phyloP scores from a whole-genome alignment of 1,140 invertebrate species.

The Drosophila biarmipes region DNA sequence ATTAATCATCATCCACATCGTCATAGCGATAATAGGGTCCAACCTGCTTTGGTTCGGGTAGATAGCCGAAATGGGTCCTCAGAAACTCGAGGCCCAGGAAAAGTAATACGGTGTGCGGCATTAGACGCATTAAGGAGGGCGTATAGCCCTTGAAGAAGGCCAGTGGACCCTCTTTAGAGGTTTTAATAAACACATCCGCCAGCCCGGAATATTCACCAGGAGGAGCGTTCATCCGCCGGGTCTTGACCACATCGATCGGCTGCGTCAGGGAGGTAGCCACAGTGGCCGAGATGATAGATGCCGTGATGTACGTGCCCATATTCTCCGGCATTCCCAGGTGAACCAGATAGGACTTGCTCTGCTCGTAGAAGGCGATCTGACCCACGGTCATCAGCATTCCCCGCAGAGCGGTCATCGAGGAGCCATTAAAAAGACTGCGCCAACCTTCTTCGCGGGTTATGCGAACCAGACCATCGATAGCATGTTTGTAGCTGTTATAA shows the following conservation, averaged over 20 bases:
- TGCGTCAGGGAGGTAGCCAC: conserved; percentile 98
- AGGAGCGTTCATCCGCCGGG: conserved; percentile 97
- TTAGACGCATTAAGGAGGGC: conserved; percentile 97
- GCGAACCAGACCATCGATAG: conserved; percentile 94
- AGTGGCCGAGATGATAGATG: conserved; percentile 86
- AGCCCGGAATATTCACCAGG: conserved; percentile 94
- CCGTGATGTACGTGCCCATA: conserved; percentile 83
- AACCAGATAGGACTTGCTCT: conserved; percentile 83
- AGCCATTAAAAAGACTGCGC: conserved; percentile 92
- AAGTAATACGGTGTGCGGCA: conserved; percentile 97
- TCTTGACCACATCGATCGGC: conserved; percentile 98
- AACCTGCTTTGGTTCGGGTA: conserved; percentile 35
- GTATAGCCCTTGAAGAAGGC: conserved; percentile 99
- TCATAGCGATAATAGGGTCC: neutral
- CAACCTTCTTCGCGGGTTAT: conserved; percentile 94
- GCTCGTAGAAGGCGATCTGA: conserved; percentile 97
- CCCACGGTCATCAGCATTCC: conserved; percentile 98
- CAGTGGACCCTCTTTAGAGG: conserved; percentile 94
- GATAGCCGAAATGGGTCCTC: conserved; percentile 91
- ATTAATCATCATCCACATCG: neutral
- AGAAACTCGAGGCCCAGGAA: conserved; percentile 99
- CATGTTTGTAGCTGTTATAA: conserved; percentile 95
- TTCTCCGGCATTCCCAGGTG: conserved; percentile 17
- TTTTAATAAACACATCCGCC: conserved; percentile 90
- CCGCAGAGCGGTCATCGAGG: conserved; percentile 93